Percentiles rank a stretch among this genome's conserved stretches.
These are phyloP conservation scores for Atrichornis clamosus DNA, from an alignment of 2,113 vertebrate genomes.

Conservation along the genomic window DNA sequence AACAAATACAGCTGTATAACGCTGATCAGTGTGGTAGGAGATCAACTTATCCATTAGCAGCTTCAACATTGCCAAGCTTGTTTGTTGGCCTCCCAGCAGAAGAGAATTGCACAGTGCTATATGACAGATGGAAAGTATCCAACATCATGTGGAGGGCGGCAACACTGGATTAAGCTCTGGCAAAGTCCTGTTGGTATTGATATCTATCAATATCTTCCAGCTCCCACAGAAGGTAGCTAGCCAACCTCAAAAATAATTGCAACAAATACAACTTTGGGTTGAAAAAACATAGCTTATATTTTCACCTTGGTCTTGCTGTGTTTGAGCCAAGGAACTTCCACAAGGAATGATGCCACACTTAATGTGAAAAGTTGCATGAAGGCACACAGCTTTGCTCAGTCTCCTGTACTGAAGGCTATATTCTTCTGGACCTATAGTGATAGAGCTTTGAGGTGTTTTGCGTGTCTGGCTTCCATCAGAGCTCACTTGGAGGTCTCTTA, in stretches of 20 bases:
- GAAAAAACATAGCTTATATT: background rate
- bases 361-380: background rate
- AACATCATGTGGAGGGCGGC: rapidly evolving
- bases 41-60: background rate
- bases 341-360: rapidly evolving
- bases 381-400: background rate
- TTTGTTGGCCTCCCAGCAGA: background rate
- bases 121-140: background rate
- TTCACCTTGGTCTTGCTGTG: background rate
- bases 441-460: background rate
- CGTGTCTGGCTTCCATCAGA: background rate
- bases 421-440: background rate
- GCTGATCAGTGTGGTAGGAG: background rate
- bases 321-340: background rate
- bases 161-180: background rate
- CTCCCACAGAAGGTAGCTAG: background rate
- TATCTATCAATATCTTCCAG: background rate
- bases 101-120: background rate
- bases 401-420: background rate
- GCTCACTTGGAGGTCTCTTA: background rate
- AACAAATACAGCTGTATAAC: background rate
- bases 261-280: background rate
- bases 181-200: background rate
- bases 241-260: background rate
- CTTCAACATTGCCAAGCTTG: background rate